phyloP scores from a whole-genome alignment of 2,797 vertebrate genomes.

The Esox masquinongy region DNA sequence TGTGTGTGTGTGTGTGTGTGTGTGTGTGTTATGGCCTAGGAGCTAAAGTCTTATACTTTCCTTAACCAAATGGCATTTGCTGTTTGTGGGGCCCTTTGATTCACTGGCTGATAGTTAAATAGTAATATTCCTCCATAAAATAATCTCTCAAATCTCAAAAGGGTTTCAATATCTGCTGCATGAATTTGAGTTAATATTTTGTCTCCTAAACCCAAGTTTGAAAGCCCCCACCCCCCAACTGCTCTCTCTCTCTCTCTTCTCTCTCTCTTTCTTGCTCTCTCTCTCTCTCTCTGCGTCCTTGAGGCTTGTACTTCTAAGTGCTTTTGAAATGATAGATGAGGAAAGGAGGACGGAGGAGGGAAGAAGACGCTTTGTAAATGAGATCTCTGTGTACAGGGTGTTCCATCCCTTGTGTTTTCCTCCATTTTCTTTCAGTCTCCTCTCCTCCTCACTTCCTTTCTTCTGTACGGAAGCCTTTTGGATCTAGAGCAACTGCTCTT shows the following conservation, averaged over 20 bases:
- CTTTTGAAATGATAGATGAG: constrained; percentile 63
- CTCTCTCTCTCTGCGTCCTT: constrained; percentile 51
- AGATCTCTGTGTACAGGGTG: constrained; percentile 52
- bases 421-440: constrained; percentile 39
- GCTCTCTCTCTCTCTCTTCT: too few relatives aligned
- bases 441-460: constrained; percentile 1
- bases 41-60: not conserved
- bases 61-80: not conserved
- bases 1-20: not conserved
- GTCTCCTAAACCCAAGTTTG: constrained; percentile 55
- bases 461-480: constrained; percentile 41
- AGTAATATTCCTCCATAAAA: constrained; percentile 20
- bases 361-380: constrained; percentile 61
- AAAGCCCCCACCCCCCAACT: constrained; percentile 43
- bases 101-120: not conserved
- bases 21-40: not conserved
- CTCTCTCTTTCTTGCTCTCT: too few relatives aligned
- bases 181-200: constrained; percentile 65
- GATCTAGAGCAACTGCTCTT: constrained; percentile 51
- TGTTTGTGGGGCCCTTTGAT: not conserved
- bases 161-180: constrained; percentile 49
- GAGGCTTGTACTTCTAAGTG: constrained; percentile 65
- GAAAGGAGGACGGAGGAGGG: constrained; percentile 1
- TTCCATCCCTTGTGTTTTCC: constrained; percentile 47
- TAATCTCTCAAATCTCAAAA: constrained; percentile 42